These are phyloP conservation scores for Hetaerina americana DNA, from an alignment of 1,140 invertebrate genomes.

Conservation along the genomic window DNA sequence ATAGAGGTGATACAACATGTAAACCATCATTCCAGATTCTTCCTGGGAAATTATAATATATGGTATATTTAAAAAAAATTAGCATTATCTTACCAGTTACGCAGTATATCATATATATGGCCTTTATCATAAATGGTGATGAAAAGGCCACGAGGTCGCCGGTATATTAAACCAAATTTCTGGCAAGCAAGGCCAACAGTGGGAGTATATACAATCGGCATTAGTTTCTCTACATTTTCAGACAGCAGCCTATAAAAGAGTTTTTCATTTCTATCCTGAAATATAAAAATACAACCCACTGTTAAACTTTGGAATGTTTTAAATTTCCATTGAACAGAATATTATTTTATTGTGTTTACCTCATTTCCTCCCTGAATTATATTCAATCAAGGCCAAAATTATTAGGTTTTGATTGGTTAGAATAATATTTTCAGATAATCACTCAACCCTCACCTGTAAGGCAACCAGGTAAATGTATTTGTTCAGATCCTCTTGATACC, in stretches of 20 bases:
- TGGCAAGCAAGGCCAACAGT: conserved; percentile 90
- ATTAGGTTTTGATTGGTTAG: no score
- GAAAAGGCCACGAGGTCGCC: conserved; percentile 84
- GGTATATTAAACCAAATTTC: conserved; percentile 87
- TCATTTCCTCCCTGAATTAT: no score
- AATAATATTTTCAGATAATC: no score
- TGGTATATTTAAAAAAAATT: no score
- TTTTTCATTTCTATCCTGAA: conserved; percentile 72
- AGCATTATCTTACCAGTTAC: conserved; percentile 53
- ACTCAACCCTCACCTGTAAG: conserved; percentile 56
- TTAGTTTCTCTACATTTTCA: conserved; percentile 78
- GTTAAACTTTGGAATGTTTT: no score
- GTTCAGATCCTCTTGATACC: conserved; percentile 58
- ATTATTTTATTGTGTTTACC: no score
- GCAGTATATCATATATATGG: conserved; percentile 71
- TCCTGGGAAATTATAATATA: no score
- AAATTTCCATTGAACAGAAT: no score
- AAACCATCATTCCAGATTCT: no score
- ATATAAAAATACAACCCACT: no score
- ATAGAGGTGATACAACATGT: no score
- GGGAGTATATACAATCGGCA: conserved; percentile 85
- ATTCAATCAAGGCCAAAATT: no score
- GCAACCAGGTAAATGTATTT: conserved; percentile 68
- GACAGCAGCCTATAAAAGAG: conserved; percentile 86
- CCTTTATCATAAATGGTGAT: conserved; percentile 93